Conservation (phyloP, 2,888 invertebrate genomes). For the Lapara coniferarum region DNA sequence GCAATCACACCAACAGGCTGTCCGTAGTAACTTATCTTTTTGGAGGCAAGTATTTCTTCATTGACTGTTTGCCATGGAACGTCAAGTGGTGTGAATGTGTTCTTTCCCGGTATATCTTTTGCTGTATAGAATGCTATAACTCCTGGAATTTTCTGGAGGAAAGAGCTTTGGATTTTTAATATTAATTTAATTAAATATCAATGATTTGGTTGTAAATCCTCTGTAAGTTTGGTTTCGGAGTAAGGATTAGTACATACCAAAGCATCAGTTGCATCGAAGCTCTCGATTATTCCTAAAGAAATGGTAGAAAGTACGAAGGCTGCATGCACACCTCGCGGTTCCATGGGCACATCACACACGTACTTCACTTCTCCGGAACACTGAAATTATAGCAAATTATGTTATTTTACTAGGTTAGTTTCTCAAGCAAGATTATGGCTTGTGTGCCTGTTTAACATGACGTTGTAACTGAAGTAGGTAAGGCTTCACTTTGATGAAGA, state of each 20-base stretch:
- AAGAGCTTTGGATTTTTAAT: neutral
- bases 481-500: too few species aligned
- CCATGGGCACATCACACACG: conserved; percentile 83
- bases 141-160: conserved; percentile 84
- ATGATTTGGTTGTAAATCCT: too few species aligned
- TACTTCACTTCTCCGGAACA: conserved; percentile 88
- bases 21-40: conserved; percentile 84
- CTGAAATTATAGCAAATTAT: conserved; percentile 53
- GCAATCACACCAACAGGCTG: conserved; percentile 90
- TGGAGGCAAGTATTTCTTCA: conserved; percentile 83
- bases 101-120: conserved; percentile 88
- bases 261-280: conserved; percentile 84
- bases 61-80: conserved; percentile 60
- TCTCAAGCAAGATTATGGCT: too few species aligned
- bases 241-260: conserved; percentile 71
- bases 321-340: conserved; percentile 86
- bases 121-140: conserved; percentile 86
- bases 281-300: conserved; percentile 81
- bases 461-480: too few species aligned
- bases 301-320: conserved; percentile 84
- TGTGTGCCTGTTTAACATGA: too few species aligned
- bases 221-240: too few species aligned
- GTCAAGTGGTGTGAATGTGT: conserved; percentile 78
- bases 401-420: too few species aligned
- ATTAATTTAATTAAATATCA: too few species aligned